Conservation (phyloP, 2,888 invertebrate genomes). For the Macrophya annulata region DNA sequence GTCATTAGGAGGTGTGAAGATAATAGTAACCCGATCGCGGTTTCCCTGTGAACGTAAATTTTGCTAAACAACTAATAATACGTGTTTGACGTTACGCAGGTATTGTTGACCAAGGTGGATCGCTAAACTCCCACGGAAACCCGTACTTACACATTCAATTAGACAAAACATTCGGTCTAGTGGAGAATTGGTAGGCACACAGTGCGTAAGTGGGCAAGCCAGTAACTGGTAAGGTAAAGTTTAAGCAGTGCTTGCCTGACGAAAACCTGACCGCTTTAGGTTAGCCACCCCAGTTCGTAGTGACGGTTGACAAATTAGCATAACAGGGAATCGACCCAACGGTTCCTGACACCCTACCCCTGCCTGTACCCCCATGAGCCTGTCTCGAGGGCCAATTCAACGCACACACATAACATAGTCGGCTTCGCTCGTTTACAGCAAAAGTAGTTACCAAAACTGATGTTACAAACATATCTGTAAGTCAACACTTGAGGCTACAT, state of each 20-base stretch:
- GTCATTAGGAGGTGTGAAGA: neutral
- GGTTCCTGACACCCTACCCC: slow-evolving; percentile 73
- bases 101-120: slow-evolving; percentile 46
- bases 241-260: slow-evolving; percentile 40
- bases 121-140: slow-evolving; percentile 33
- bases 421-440: neutral
- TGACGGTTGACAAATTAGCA: slow-evolving; percentile 79
- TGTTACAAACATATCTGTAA: slow-evolving; percentile 27
- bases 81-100: slow-evolving; percentile 5
- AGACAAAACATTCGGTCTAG: slow-evolving; percentile 33
- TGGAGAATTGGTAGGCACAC: slow-evolving; percentile 33
- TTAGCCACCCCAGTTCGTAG: slow-evolving; percentile 52
- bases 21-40: neutral
- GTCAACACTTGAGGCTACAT: slow-evolving; percentile 27
- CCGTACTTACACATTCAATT: slow-evolving; percentile 42
- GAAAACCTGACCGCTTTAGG: slow-evolving; percentile 53
- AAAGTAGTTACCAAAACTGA: neutral
- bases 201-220: slow-evolving; percentile 35
- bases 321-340: slow-evolving; percentile 78
- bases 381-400: slow-evolving; percentile 77
- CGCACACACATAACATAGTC: slow-evolving; percentile 55
- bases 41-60: slow-evolving; percentile 13
- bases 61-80: slow-evolving; percentile 29
- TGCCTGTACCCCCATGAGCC: slow-evolving; percentile 65
- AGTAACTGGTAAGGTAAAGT: slow-evolving; percentile 39